phyloP scores from a whole-genome alignment of 2,113 vertebrate genomes.

The Antechinus stuartii region DNA sequence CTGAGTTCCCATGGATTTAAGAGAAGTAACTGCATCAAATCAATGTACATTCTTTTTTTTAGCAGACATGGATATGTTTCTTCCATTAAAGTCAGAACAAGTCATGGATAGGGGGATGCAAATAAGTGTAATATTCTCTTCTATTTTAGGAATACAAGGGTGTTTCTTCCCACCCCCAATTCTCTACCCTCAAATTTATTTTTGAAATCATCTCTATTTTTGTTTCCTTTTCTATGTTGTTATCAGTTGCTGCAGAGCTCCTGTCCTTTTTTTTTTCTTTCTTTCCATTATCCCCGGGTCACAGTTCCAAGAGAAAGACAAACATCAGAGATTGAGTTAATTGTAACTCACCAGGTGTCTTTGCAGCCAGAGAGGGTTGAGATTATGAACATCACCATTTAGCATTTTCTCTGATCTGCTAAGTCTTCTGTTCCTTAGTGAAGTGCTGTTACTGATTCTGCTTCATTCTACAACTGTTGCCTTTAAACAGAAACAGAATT shows the following conservation, averaged over 20 bases:
- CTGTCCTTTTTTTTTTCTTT: neutral
- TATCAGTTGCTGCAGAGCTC: neutral
- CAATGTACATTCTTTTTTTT: neutral
- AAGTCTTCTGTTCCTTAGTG: neutral
- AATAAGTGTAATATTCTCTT: neutral
- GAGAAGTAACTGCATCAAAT: constrained; percentile 14
- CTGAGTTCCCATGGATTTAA: neutral
- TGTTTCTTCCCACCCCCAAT: neutral
- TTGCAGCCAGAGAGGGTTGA: neutral
- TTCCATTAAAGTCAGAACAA: constrained; percentile 40
- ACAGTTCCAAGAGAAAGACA: constrained; percentile 40
- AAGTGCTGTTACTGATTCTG: neutral
- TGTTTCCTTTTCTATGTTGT: constrained; percentile 3
- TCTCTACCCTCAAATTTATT: neutral
- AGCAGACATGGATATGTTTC: neutral
- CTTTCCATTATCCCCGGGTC: constrained; percentile 9
- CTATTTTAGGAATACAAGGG: constrained; percentile 28
- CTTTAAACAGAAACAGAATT: neutral
- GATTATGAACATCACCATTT: neutral
- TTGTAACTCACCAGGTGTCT: constrained; percentile 22
- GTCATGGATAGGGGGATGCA: constrained; percentile 24
- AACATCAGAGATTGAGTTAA: neutral
- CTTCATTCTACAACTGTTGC: neutral
- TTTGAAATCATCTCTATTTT: constrained; percentile 22
- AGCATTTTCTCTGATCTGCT: neutral